Base-by-base conservation (phyloP, 2,797 vertebrate species). In the Cossypha niveicapilla region DNA sequence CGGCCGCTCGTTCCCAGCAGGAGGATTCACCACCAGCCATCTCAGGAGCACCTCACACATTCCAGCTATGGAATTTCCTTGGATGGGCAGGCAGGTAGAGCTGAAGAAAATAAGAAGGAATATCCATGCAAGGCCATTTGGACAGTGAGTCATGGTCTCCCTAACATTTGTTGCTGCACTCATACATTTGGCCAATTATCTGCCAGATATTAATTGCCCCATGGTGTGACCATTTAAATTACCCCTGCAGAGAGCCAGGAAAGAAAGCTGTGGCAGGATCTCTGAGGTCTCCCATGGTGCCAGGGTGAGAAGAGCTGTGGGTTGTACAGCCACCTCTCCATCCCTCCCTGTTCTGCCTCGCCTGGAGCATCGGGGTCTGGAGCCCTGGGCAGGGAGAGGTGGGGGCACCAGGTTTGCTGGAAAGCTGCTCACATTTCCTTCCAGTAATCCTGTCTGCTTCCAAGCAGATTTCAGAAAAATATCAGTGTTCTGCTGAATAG, bases 401-500 rank as follows among this genome's bases (percentile, higher is more conserved):
- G 48, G 48, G 35, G 54, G 82, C 62, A 45, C 87, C 84, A 95
- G 70, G 75, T 93, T 95, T 91, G 62, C 94, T 96, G 93, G 95
- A 95, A 97, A 96, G 72, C 80, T 86, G 62, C 62, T 95, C 70
- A 77, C 51, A 57, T 96, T 97, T 96, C 96, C 53, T 80, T 96
- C 4, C 3, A 91, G 84, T 94, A 97, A 97, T 94, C 96, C 95
- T 57, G 83, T 90, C 94, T 97, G 83, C 86, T 97, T 97, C 93
- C 90, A 96, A 93, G 88, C 66, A 96, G 95, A 94, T 96, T 97
- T 95, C 77, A 95, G 94, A 84, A 94, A 94, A 94, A 95, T 96
- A 96, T 94, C 92, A 84, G 47, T 90, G 94, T 89, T 97, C 86
- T 95, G 94, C 90, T 96, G 95, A 96, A 94, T 94, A 90, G 86